Conservation (phyloP, 2,113 vertebrate genomes). For the Pica pica region DNA sequence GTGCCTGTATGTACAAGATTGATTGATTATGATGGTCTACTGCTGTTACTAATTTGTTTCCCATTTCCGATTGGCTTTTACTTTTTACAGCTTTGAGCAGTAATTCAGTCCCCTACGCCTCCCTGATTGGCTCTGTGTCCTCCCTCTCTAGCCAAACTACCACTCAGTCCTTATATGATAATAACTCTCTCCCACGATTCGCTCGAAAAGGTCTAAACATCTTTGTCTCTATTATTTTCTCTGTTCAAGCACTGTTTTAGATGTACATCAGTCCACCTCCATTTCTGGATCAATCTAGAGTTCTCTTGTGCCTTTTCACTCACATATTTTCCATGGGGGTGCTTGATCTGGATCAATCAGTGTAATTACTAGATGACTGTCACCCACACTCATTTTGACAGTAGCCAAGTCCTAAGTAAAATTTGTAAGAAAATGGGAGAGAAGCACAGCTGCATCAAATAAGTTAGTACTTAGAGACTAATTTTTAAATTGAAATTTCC, state of each 20-base stretch:
- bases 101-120: constrained; percentile 83
- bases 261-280: constrained; percentile 77
- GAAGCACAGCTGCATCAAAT: neutral
- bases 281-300: constrained; percentile 62
- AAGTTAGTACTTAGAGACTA: neutral
- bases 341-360: constrained; percentile 76
- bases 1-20: constrained; percentile 52
- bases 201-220: constrained; percentile 85
- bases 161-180: constrained; percentile 83
- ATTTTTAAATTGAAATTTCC: neutral
- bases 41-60: constrained; percentile 82
- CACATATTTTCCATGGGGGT: constrained; percentile 65
- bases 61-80: constrained; percentile 82
- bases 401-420: neutral
- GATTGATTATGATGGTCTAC: constrained; percentile 68
- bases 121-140: constrained; percentile 83
- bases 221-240: constrained; percentile 81
- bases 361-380: constrained; percentile 24
- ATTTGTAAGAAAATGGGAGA: neutral
- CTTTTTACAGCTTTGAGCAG: constrained; percentile 85
- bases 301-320: constrained; percentile 64
- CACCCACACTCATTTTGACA: constrained; percentile 9
- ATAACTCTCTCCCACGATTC: constrained; percentile 84
- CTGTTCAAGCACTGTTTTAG: constrained; percentile 78
- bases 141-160: constrained; percentile 87